These are phyloP conservation scores for Clarias laeviceps DNA, from an alignment of 2,797 vertebrate species.

Conservation along the genomic window DNA sequence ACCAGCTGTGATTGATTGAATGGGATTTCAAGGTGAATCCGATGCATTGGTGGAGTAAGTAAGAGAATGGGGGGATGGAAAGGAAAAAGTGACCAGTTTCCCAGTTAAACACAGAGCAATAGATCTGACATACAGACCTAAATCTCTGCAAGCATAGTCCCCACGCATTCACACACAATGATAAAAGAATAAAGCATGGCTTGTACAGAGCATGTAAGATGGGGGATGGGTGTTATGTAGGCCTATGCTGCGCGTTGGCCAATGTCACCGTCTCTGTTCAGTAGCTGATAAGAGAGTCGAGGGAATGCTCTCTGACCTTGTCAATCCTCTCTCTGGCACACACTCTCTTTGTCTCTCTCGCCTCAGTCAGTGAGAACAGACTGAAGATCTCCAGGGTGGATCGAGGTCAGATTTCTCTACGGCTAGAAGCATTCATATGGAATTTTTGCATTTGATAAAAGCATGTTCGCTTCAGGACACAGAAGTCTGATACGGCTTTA, in stretches of 20 bases:
- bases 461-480: conserved; percentile 21
- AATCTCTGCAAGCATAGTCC: background rate
- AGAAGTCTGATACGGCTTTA: background rate
- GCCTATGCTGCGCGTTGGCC: background rate
- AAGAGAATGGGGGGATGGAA: too few relatives aligned
- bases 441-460: background rate
- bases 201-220: background rate
- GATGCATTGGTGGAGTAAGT: background rate
- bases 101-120: background rate
- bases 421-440: conserved; percentile 8
- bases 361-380: conserved; percentile 1
- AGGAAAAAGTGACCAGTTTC: background rate
- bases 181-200: background rate
- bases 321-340: background rate
- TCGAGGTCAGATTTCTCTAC: conserved; percentile 4
- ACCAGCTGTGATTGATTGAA: background rate
- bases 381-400: background rate
- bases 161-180: background rate
- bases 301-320: conserved; percentile 23
- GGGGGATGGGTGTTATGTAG: background rate
- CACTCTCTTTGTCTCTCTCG: background rate
- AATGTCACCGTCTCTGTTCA: background rate
- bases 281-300: conserved; percentile 17
- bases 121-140: background rate
- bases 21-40: background rate